Evolutionary conservation across 2,888 invertebrate genomes (phyloP).

Genomic region (Emmelina monodactyla): DNA sequence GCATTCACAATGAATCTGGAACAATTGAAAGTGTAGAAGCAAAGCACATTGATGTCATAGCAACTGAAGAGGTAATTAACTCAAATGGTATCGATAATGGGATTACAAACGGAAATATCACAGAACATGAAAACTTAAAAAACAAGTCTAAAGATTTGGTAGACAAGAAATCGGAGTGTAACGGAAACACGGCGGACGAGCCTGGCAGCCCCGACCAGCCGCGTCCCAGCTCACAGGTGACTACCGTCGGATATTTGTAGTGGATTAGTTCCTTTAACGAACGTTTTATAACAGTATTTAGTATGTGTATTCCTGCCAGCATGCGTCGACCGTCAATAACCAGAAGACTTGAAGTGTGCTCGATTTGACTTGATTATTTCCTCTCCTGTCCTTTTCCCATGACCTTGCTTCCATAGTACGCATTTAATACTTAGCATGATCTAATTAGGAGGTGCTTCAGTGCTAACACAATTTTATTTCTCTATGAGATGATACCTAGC

Average conservation of each 20-base stretch:
- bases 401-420: constrained; percentile 23
- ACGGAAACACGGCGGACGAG: constrained; percentile 24
- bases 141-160: constrained; percentile 25
- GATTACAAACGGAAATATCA: constrained; percentile 19
- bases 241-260: constrained; percentile 53
- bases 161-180: constrained; percentile 25
- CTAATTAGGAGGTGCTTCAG: constrained; percentile 24
- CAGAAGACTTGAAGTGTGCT: constrained; percentile 37
- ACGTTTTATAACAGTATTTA: constrained; percentile 45
- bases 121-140: constrained; percentile 25
- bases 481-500: too few relatives aligned
- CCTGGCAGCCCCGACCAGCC: constrained; percentile 14
- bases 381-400: constrained; percentile 14
- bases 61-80: constrained; percentile 15
- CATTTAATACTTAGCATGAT: constrained; percentile 30
- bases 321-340: constrained; percentile 48
- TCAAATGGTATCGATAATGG: constrained; percentile 17
- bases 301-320: constrained; percentile 53
- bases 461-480: constrained; percentile 34
- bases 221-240: constrained; percentile 40
- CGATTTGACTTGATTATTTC: constrained; percentile 20
- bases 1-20: constrained; percentile 11
- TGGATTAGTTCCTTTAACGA: constrained; percentile 46
- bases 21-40: too few relatives aligned
- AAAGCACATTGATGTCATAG: too few relatives aligned